Conservation (phyloP, 2,888 invertebrate species). For the Adelognathus sp. region DNA sequence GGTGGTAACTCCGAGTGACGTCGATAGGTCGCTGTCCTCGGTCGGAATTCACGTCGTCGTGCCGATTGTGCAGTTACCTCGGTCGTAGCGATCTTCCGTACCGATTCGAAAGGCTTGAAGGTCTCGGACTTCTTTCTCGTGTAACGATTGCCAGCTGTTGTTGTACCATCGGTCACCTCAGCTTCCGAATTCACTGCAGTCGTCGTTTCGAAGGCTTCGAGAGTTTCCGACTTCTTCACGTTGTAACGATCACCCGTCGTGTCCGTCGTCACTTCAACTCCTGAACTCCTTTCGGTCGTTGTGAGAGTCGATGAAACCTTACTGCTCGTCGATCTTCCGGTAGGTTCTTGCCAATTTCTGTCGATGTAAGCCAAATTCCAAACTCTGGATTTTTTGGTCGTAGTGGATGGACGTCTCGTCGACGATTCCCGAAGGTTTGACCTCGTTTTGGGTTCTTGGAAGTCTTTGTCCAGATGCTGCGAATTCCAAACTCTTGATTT, state of each 20-base stretch:
- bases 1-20: constrained; percentile 73
- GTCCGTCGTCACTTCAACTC: too few relatives aligned
- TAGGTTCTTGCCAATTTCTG: constrained; percentile 58
- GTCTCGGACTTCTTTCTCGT: constrained; percentile 62
- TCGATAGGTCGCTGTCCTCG: constrained; percentile 76
- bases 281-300: constrained; percentile 25
- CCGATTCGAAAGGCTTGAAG: constrained; percentile 55
- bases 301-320: constrained; percentile 41
- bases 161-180: constrained; percentile 33
- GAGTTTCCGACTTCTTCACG: too few relatives aligned
- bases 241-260: too few relatives aligned
- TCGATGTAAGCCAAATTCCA: constrained; percentile 59
- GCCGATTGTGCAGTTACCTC: constrained; percentile 17
- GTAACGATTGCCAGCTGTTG: constrained; percentile 61
- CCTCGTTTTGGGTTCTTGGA: constrained; percentile 39
- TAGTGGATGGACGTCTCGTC: constrained; percentile 27
- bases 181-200: constrained; percentile 23
- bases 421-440: constrained; percentile 13
- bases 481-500: constrained; percentile 52
- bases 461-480: constrained; percentile 53
- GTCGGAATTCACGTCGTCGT: constrained; percentile 69
- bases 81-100: constrained; percentile 38
- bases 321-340: constrained; percentile 15
- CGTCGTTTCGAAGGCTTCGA: too few relatives aligned
- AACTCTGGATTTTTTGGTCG: constrained; percentile 51